Evolutionary conservation across 2,113 vertebrate genomes (phyloP), one percentile per base, ranked within the genome.

Genomic region (Cyphomyrus discorhynchus): DNA sequence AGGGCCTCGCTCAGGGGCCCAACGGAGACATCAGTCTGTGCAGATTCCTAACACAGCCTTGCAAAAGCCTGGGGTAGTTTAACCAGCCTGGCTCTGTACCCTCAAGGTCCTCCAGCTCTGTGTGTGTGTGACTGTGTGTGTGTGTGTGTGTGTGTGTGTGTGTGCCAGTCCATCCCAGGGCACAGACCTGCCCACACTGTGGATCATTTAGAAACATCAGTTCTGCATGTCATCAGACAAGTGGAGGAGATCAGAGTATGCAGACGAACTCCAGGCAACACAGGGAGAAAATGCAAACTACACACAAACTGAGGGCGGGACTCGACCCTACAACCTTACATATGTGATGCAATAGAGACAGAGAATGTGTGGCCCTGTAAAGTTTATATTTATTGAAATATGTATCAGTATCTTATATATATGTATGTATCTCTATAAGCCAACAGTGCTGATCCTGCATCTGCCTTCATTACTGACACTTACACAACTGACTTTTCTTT

Each of bases 401-500:
- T 47, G 80, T 52, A 35, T 52, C 49, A 53, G 49, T 53, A 53
- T 53, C 52, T 53, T 17, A 2, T 53, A 53, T 53, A 19, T 53
- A 8, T 53, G 15, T 17, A 52, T 52, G 50, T 52, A 5, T 86
- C 49, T 50, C 31, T 6, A n/a, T 35, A 86, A 86, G 50, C 21
- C 7, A 19, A 39, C 24, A 53, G 31, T 15, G 46, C 62, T 35
- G 82, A 27, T 47, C 39, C 42, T 27, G 56, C 19, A 27, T 82
- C 83, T 53, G 91, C 93, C 94, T 89, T 95, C 93, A 92, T 94
- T 95, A 94, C 93, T 95, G 93, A 92, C 95, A 93, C 95, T 93
- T 95, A 93, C 89, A 92, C 88, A 91, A 0, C 90, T 92, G 49
- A 89, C 92, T 95, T 94, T 96, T 94, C 50, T 96, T 96, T 93